These are phyloP conservation scores for Bombus sibiricus DNA, from an alignment of 1,140 invertebrate species.

Conservation along the genomic window DNA sequence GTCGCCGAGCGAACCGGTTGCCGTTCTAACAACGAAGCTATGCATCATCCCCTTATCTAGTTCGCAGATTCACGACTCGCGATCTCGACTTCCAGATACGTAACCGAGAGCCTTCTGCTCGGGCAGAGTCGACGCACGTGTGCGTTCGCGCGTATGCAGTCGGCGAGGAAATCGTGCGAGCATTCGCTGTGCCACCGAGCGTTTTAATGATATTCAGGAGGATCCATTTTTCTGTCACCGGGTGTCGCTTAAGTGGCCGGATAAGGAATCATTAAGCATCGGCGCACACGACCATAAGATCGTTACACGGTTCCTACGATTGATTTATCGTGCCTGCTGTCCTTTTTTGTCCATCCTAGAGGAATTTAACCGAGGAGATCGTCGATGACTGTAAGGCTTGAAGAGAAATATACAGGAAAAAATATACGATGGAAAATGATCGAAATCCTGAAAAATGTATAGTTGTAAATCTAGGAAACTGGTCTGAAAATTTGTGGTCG, in stretches of 20 bases:
- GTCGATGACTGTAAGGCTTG: too few species aligned
- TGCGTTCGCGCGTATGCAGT: slow-evolving; percentile 14
- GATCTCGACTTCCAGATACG: slow-evolving; percentile 63
- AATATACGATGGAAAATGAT: too few species aligned
- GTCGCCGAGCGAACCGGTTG: slow-evolving; percentile 65
- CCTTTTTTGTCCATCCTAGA: not conserved
- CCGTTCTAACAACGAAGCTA: slow-evolving; percentile 61
- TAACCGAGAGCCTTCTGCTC: slow-evolving; percentile 29
- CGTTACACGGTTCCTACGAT: not conserved
- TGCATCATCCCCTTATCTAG: slow-evolving; percentile 75
- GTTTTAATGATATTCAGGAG: slow-evolving; percentile 36
- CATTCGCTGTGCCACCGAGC: slow-evolving; percentile 5
- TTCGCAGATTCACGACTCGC: slow-evolving; percentile 74
- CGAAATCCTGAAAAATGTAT: not conserved
- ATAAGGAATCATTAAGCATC: slow-evolving; percentile 44
- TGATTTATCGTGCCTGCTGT: not conserved
- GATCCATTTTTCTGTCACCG: slow-evolving; percentile 51
- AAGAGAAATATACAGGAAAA: too few species aligned
- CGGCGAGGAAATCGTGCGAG: slow-evolving; percentile 21
- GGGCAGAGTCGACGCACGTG: slow-evolving; percentile 17
- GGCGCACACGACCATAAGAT: slow-evolving; percentile 9
- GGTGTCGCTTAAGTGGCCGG: slow-evolving; percentile 16
- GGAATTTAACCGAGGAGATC: too few species aligned
- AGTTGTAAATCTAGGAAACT: not conserved
- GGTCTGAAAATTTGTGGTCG: too few species aligned